Base-by-base conservation (phyloP, 2,113 vertebrate species). In the Tragulus kanchil region DNA sequence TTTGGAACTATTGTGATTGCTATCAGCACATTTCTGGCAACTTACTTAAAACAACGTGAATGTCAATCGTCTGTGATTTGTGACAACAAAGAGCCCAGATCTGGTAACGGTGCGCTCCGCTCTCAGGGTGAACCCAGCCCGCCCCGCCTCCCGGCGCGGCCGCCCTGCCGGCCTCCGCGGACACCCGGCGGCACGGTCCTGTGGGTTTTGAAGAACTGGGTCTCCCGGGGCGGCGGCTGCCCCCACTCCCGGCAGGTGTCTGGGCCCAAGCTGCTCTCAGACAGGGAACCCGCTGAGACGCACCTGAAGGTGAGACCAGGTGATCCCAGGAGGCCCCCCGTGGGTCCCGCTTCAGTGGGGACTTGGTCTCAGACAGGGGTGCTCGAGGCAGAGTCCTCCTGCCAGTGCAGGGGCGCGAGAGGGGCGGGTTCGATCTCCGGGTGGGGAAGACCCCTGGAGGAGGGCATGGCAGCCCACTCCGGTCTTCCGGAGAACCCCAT, bases 311-410 rank as follows among this genome's bases (percentile, higher is more conserved):
- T n/a, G 2, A 11, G 17, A 0, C 67, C 67, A 4, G 65, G 15
- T 0, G 65, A 1, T 3, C n/a, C 17, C 36, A 36, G 17, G 67
- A 36, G n/a, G 15, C n/a, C 17, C 65, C 65, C n/a, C 16, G 67
- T 17, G 17, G 67, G 16, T 3, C 17, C 4, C 0, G 36, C 67
- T 12, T 12, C 3, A 36, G n/a, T 0, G 36, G 6, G 67, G 19
- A 0, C 67, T 3, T 6, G 0, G 67, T n/a, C 67, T 5, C 67
- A 0, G 67, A 3, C 17, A 36, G 36, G 36, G 36, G 36, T 36
- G 36, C 36, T 36, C 36, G 36, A 36, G 36, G 36, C 36, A 36
- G 36, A 36, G 36, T 36, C 36, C 36, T 36, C 36, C 36, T 36
- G 36, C 36, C 36, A 36, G 36, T 36, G 36, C 36, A 36, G 36